Evolutionary conservation across 2,113 vertebrate species (phyloP), one percentile per base, ranked within the genome.

Genomic region (Oreochromis niloticus): DNA sequence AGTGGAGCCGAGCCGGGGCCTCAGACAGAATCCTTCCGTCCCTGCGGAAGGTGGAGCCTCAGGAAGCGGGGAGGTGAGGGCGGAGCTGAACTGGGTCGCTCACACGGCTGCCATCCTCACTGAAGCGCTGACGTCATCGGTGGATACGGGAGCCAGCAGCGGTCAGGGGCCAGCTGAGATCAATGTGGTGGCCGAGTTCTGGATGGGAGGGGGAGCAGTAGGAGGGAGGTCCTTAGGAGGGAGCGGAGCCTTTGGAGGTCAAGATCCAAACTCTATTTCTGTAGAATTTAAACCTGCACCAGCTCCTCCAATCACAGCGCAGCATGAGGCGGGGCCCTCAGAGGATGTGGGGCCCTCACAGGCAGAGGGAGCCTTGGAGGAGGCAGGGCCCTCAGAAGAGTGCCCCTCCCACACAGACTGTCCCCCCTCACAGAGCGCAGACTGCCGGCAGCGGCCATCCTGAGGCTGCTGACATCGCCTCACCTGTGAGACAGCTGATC

Each of bases 81-180:
- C 94, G 0, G 97, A 98, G 79, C 95, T 98, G 8, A 97, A 97
- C 92, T 98, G 98, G 98, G 96, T 98, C 14, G 97, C 98, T 0
- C 98, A 99, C 92, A 98, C 97, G 0, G 97, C 98, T 0, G 97
- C 98, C 9, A 97, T 98, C 48, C 97, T 98, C 57, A 97, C 97
- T 0, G 98, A 98, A 12, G 97, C 97, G 3, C 94, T 98, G 1
- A 97, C 89, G 9, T 84, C 90, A 9, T 85, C 97, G 0, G 27
- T 39, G 6, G 89, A 88, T 13, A 16, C 63, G 1, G 87, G 24
- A 6, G 57, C 71, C 9, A 75, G 43, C 71, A 27, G 24, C 4
- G 43, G 22, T 30, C 71, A 48, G 43, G 43, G 71, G 71, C 43
- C 71, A 46, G 41, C 71, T 16, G 71, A 75, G 48, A 88, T 95